Evolutionary conservation across 1,140 invertebrate genomes (phyloP), one percentile per base, ranked within the genome.

Genomic region (Mycetomoellerius zeteki): DNA sequence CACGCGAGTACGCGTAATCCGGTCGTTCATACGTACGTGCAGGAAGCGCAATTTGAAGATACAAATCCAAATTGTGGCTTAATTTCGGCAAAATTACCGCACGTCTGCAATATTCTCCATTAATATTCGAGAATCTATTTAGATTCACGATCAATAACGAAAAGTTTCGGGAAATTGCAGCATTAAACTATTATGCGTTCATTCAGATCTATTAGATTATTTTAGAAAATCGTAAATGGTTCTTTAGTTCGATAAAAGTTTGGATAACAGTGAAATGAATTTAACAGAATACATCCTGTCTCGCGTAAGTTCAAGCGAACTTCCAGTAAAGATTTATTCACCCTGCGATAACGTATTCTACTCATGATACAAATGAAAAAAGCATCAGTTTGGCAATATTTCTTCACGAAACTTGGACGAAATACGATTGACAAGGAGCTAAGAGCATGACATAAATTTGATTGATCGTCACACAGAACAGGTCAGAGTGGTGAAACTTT

Each of bases 391-490:
- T 52, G 77, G 80, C 14, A 27, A 73, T 82, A 73, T 58, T 82
- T 73, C 52, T 72, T 77, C 10, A 12, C 37, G 37, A 52, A 58
- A 82, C 37, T 24, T 37, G 10, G 10, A 37, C 24, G 52, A 71
- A 58, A 82, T 33, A 73, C 80, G 54, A 82, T 73, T 54, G 65
- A 73, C 21, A 10, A 24, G 10, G 19, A 52, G 12, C 16, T 47
- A 19, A 19, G 33, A 14, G 8, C 64, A 12, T 33, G 67, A 73
- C 58, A 82, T 82, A 73, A 82, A 82, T 82, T 73, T 67, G 67
- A 82, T 82, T 21, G 50, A 19, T 37, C 19, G 52, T 60, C 52
- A n/a, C 16, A 24, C 5, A 21, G 19, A 24, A 8, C 21, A 19
- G n/a, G 2, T 0, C 3, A 21, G 24, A 56, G 21, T 6, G 21